phyloP scores from a whole-genome alignment of 1,140 invertebrate genomes.

The Neodiprion fabricii region DNA sequence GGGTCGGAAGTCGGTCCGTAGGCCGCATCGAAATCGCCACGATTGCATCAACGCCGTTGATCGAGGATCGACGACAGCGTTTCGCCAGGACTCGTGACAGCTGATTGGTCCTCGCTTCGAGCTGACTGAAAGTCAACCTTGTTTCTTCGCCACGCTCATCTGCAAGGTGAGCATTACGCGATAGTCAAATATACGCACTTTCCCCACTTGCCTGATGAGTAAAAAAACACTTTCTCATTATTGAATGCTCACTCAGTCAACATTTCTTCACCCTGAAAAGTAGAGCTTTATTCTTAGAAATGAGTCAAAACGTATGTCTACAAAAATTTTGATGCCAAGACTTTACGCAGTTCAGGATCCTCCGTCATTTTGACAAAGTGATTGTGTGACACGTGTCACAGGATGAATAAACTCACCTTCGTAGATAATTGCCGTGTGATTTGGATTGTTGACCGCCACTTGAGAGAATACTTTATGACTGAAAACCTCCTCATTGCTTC shows the following conservation, averaged over 20 bases:
- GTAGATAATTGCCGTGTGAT: slow-evolving; percentile 64
- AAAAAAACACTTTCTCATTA: too few relatives aligned
- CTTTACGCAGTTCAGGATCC: too few relatives aligned
- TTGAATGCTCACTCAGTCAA: too few relatives aligned
- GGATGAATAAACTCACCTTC: slow-evolving; percentile 50
- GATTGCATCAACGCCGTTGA: slow-evolving; percentile 67
- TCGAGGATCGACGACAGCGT: slow-evolving; percentile 42
- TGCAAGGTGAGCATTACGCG: slow-evolving; percentile 29
- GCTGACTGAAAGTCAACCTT: slow-evolving; percentile 64
- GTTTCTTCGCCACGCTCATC: slow-evolving; percentile 54
- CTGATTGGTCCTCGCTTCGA: slow-evolving; percentile 67
- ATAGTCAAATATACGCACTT: too few relatives aligned
- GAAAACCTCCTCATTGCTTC: slow-evolving; percentile 49
- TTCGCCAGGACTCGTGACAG: slow-evolving; percentile 66
- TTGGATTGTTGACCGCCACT: slow-evolving; percentile 45
- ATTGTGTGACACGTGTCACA: too few relatives aligned
- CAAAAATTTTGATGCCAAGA: too few relatives aligned
- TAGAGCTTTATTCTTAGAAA: too few relatives aligned
- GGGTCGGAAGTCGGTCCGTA: slow-evolving; percentile 71
- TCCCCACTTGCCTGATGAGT: too few relatives aligned
- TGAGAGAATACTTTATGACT: slow-evolving; percentile 65
- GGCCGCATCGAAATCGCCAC: slow-evolving; percentile 81
- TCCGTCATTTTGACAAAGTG: too few relatives aligned
- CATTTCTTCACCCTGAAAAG: too few relatives aligned
- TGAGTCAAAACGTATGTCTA: too few relatives aligned